phyloP scores from a whole-genome alignment of 2,113 vertebrate genomes.

The Podiceps cristatus region DNA sequence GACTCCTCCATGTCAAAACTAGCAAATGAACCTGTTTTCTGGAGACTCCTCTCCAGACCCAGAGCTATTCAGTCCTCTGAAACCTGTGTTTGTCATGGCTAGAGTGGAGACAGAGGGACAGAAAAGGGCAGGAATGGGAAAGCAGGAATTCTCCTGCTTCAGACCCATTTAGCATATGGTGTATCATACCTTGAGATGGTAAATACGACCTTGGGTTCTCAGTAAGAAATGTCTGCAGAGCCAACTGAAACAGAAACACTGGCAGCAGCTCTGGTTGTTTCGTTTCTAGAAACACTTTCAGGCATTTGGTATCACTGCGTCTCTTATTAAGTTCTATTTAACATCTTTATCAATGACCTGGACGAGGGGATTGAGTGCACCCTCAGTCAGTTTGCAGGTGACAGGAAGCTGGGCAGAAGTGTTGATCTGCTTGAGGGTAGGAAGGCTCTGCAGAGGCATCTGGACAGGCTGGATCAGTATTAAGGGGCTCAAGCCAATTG shows the following conservation, averaged over 20 bases:
- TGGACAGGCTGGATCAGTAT: too few relatives aligned
- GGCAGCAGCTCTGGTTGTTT: background rate
- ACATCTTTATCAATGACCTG: too few relatives aligned
- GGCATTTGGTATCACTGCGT: background rate
- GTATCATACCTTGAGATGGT: background rate
- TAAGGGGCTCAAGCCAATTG: too few relatives aligned
- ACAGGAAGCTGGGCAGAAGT: too few relatives aligned
- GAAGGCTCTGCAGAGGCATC: too few relatives aligned
- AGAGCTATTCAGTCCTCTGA: background rate
- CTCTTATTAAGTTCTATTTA: background rate
- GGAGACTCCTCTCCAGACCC: accelerated
- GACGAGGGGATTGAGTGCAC: too few relatives aligned
- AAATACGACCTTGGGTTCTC: background rate
- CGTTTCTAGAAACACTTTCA: background rate
- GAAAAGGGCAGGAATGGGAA: background rate
- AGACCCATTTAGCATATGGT: accelerated
- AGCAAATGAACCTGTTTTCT: background rate
- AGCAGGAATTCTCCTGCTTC: background rate
- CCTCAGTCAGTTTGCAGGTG: too few relatives aligned
- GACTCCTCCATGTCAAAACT: accelerated
- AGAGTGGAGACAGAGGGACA: background rate
- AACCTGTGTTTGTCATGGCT: background rate
- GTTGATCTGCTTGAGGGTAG: too few relatives aligned
- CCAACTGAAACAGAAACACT: background rate
- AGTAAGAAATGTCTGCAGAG: background rate